Base-by-base conservation (phyloP, 2,888 invertebrate species). In the Congeria kusceri region DNA sequence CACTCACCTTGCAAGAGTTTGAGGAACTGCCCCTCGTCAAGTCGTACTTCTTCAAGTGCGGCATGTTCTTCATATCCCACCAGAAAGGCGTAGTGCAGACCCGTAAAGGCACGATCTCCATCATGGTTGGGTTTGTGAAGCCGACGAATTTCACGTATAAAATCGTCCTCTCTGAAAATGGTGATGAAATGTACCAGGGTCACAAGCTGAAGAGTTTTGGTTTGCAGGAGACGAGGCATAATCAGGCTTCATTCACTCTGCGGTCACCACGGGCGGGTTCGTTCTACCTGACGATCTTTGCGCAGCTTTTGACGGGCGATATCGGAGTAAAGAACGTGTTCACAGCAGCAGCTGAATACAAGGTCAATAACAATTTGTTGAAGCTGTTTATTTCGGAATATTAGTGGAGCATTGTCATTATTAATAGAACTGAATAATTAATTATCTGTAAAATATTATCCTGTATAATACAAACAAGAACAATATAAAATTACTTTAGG, bases 91-190 rank as follows among this genome's bases (percentile, higher is more conserved):
- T 93, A 5, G 88, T 93, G 5, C 86, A 90, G 61, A 92, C 93
- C 4, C 87, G 89, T 77, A 89, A 92, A 18, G 93, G 93, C 28
- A 85, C 89, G 71, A 86, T 93, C 5, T 92, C 92, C 15, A 83
- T 93, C 56, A 92, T 91, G 1, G 88, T 93, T 9, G 93, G 93
- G 5, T 93, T 90, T 88, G 90, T 90, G 28, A 90, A 91, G 59
- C 93, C 93, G 0, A 90, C 93, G 20, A 90, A 92, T 73, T 93
- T 93, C 86, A 93, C 93, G n/a, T 93, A 92, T 86, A 93, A 93
- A 83, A 88, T 93, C 29, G 89, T 88, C 27, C 88, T 89, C 71
- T 88, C 91, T 7, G 92, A 92, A 58, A 87, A 86, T 66, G 88
- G 88, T n/a, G 88, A 90, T 49, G 93, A 93, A 77, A 86, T 86